Conservation (phyloP, 2,797 vertebrate genomes). For the Choloepus didactylus region DNA sequence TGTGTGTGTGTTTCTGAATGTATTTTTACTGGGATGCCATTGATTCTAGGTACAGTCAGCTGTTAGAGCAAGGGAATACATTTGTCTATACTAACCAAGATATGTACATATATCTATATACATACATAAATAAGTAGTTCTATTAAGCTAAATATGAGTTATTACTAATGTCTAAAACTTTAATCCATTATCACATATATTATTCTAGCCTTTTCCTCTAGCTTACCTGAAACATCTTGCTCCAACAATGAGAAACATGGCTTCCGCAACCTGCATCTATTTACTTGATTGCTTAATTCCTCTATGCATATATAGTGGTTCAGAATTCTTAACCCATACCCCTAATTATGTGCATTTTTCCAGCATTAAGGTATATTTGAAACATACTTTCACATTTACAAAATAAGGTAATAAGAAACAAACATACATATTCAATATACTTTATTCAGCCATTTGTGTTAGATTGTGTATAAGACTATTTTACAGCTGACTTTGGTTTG, state of each 20-base stretch:
- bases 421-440: background rate
- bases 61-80: background rate
- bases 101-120: background rate
- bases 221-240: background rate
- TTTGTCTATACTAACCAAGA: background rate
- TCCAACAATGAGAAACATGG: background rate
- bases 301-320: background rate
- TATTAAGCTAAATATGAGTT: background rate
- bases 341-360: background rate
- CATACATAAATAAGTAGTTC: background rate
- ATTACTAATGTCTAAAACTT: background rate
- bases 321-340: background rate
- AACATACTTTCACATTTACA: background rate
- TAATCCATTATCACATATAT: background rate
- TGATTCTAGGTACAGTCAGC: background rate
- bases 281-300: background rate
- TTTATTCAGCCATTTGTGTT: background rate
- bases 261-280: background rate
- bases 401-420: background rate
- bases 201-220: background rate
- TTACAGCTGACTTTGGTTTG: background rate
- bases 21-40: background rate
- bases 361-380: background rate
- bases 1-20: background rate
- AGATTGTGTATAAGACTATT: background rate